Percentiles rank a stretch among this genome's conserved stretches.
Evolutionary conservation across 2,113 vertebrate genomes (phyloP).

Genomic region (Tor tambroides): DNA sequence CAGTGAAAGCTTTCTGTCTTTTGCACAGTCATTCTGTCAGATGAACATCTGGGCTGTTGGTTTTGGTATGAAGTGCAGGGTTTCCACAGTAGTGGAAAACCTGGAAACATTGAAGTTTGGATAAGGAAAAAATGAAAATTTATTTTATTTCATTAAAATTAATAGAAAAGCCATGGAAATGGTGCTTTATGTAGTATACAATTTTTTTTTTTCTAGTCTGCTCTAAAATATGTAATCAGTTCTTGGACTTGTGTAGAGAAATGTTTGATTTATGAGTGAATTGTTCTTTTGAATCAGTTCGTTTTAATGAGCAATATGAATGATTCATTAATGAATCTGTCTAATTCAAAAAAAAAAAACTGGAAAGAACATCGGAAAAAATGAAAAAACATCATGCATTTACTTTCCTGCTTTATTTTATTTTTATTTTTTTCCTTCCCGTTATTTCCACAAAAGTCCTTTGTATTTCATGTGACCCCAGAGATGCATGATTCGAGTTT

Average conservation of each 20-base stretch:
- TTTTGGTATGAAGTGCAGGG: neutral
- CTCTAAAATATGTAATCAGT: neutral
- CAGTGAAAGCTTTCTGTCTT: neutral
- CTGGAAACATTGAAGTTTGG: neutral
- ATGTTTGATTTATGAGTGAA: neutral
- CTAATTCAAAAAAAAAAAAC: neutral
- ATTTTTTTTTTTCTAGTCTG: no score
- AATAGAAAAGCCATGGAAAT: no score
- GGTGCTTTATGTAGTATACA: no score
- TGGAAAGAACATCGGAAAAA: no score
- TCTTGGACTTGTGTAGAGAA: neutral
- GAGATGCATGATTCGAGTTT: neutral
- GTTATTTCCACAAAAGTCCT: no score
- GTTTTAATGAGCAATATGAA: neutral
- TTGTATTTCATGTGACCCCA: neutral
- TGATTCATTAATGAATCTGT: neutral
- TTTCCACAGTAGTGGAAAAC: neutral
- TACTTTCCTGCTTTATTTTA: no score
- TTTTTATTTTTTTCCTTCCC: no score
- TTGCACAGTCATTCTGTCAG: neutral
- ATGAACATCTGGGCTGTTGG: neutral
- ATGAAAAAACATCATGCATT: no score
- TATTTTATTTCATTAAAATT: no score
- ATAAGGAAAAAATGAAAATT: neutral
- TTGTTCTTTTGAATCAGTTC: neutral